A percentile compares a stretch with the other conserved stretches of the same genome.
phyloP scores from a whole-genome alignment of 2,797 vertebrate genomes.

The Todus mexicanus region DNA sequence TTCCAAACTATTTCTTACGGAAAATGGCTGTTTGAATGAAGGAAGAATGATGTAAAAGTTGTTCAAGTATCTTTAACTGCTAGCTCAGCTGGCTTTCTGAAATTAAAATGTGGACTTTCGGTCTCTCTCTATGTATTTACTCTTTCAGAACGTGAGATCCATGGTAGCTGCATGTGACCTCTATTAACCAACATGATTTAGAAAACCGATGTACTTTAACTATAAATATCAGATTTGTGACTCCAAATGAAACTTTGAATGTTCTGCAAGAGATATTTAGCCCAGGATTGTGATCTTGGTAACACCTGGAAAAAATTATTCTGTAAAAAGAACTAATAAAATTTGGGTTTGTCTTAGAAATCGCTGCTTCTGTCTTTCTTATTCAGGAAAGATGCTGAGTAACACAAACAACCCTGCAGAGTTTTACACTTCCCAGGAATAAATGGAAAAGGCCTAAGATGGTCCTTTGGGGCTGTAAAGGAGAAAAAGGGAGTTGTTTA shows the following conservation, averaged over 20 bases:
- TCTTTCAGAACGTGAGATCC: too few relatives aligned
- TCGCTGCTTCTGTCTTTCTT: background rate
- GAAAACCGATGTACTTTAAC: too few relatives aligned
- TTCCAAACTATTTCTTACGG: background rate
- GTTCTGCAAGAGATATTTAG: background rate
- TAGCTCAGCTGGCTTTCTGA: background rate
- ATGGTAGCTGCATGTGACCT: too few relatives aligned
- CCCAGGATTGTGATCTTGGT: background rate
- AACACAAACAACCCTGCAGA: background rate
- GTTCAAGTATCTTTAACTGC: background rate
- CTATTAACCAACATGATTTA: too few relatives aligned
- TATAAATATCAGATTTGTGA: too few relatives aligned
- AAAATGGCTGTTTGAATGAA: background rate
- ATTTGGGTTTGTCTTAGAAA: background rate
- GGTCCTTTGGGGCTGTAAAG: background rate
- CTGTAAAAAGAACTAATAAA: background rate
- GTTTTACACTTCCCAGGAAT: background rate
- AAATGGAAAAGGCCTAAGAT: background rate
- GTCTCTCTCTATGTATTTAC: background rate
- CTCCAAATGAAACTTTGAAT: background rate
- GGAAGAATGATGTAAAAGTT: background rate
- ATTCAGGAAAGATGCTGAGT: background rate
- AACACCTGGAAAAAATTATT: background rate
- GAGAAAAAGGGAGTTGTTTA: background rate
- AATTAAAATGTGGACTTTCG: background rate